Conservation (phyloP, 2,113 vertebrate species). For the Macrotus californicus region DNA sequence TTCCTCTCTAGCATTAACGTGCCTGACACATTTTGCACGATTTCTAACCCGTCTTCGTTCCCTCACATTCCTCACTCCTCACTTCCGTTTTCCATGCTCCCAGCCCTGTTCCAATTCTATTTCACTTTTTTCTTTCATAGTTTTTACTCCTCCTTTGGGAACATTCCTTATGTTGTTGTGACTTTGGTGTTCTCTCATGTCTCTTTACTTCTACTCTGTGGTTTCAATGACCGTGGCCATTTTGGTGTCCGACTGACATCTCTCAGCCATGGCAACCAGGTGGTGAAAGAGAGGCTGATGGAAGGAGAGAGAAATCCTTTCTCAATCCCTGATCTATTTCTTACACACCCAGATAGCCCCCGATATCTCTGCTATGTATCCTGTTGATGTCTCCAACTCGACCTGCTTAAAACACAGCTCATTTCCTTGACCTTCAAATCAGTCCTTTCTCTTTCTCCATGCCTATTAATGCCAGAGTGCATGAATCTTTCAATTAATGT, state of each 20-base stretch:
- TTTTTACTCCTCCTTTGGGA: neutral
- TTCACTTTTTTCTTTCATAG: neutral
- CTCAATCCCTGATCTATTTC: neutral
- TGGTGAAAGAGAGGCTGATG: neutral
- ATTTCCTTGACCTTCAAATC: neutral
- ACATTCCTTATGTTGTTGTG: neutral
- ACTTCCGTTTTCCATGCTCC: neutral
- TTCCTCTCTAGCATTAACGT: neutral
- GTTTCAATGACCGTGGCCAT: neutral
- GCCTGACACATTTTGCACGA: neutral
- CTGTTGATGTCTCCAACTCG: neutral
- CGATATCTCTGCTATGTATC: rapidly evolving
- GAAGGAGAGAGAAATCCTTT: neutral
- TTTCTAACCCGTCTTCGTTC: neutral
- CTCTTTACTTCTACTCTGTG: neutral
- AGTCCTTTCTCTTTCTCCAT: neutral
- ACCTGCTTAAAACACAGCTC: neutral
- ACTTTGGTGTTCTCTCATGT: neutral
- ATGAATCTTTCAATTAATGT: neutral
- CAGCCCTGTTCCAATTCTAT: neutral
- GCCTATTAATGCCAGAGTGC: neutral
- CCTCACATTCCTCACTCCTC: neutral
- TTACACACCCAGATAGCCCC: too few species aligned
- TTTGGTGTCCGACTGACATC: neutral
- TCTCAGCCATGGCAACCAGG: neutral